Base-by-base conservation (phyloP, 2,797 vertebrate genomes). In the Arnoldichthys spilopterus region DNA sequence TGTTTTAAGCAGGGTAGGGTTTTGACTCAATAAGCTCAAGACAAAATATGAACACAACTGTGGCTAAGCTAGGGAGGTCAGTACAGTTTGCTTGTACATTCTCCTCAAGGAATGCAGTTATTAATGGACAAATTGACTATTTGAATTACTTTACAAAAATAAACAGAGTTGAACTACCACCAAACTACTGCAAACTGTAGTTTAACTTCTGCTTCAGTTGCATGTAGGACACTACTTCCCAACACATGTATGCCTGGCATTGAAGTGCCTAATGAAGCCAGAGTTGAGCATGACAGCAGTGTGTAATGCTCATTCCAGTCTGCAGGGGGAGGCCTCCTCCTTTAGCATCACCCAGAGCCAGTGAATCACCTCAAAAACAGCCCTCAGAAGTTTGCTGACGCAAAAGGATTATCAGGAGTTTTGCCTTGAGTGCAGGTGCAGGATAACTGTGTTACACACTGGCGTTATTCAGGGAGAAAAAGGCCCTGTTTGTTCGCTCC, bases 351-450 rank as follows among this genome's bases (percentile, higher is more conserved):
- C 68, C 51, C 30, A 64, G 68, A 34, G 73, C 54, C 73, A 59
- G 32, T 70, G 80, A 84, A 82, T 82, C 83, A 77, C 72, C 71
- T 76, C 22, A 49, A 77, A 77, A 72, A 80, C 74, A 16, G 22
- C 71, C 71, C 78, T 77, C 71, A 54, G 68, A 77, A 74, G 77
- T 32, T 59, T 82, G 80, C 74, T 84, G 83, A 85, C 83, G 83
- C 80, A 85, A 80, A 82, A 71, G 66, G 64, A 82, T 85, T 82
- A 84, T 84, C 81, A 79, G 64, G 66, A 61, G 74, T 70, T 82
- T 72, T 69, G 72, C 79, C 66, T 79, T 71, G 59, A 71, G 73
- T 26, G 62, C 63, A 13, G 62, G 37, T 47, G 66, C 61, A 76
- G 71, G 40, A 70, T 82, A 72, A 79, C 67, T 75, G 80, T 66